Conservation (phyloP, 2,888 invertebrate genomes). For the Ormyrus pomaceus region DNA sequence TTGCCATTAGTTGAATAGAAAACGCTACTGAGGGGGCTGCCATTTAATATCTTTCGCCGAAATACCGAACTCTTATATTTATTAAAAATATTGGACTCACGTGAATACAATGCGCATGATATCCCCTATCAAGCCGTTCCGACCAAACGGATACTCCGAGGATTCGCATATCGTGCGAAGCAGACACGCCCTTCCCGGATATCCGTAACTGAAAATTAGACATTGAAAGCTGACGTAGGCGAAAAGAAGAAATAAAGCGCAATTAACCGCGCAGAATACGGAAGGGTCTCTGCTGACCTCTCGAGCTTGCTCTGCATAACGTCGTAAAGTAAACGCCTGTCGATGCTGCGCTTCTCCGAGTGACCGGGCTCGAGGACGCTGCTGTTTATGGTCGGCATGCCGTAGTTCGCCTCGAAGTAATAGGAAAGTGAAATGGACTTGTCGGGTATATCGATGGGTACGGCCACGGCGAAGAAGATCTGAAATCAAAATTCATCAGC, state of each 20-base stretch:
- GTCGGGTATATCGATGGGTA: conserved; percentile 83
- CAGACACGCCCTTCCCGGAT: conserved; percentile 79
- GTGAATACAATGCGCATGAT: conserved; percentile 82
- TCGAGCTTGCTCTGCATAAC: conserved; percentile 78
- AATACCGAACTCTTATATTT: neutral
- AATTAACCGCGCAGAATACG: too few relatives aligned
- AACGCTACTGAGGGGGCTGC: neutral
- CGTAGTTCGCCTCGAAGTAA: conserved; percentile 86
- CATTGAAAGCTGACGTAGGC: neutral
- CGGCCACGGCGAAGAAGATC: conserved; percentile 84
- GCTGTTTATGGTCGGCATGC: conserved; percentile 78
- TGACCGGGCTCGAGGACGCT: conserved; percentile 60
- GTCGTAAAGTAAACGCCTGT: conserved; percentile 78
- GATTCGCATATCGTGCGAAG: conserved; percentile 82
- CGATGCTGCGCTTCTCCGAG: conserved; percentile 75
- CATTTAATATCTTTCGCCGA: neutral
- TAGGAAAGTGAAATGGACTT: conserved; percentile 84
- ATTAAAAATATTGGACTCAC: conserved; percentile 74
- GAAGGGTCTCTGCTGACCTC: conserved; percentile 74
- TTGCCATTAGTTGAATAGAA: conserved; percentile 22
- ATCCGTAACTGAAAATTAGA: conserved; percentile 76
- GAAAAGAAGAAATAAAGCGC: too few relatives aligned
- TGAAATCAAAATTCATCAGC: conserved; percentile 67
- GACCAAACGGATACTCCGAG: conserved; percentile 77
- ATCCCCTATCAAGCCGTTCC: conserved; percentile 83